A percentile compares a stretch with the other conserved stretches of the same genome.
These are phyloP conservation scores for Archaeoteleia sp. DNA, from an alignment of 2,888 invertebrate genomes.

Conservation along the genomic window DNA sequence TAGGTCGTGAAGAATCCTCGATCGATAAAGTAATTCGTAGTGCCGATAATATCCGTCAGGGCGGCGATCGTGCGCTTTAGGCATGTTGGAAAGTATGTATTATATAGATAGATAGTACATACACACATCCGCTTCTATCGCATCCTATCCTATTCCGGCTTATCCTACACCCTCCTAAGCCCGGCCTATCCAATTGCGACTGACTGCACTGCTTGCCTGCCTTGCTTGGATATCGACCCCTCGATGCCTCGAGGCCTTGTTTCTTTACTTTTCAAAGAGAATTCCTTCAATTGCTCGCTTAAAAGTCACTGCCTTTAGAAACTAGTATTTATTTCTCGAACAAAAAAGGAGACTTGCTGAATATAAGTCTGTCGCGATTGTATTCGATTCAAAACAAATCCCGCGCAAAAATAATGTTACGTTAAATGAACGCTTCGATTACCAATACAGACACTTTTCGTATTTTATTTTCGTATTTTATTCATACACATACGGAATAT, in stretches of 20 bases:
- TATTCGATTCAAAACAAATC: slow-evolving; percentile 4
- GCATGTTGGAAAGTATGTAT: slow-evolving; percentile 21
- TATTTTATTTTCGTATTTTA: neutral
- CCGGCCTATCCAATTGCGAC: slow-evolving; percentile 26
- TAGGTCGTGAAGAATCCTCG: slow-evolving; percentile 25
- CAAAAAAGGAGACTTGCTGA: slow-evolving; percentile 1
- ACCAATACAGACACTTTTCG: neutral
- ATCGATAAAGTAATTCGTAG: slow-evolving; percentile 34
- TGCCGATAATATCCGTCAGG: slow-evolving; percentile 20
- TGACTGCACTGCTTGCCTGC: slow-evolving; percentile 13
- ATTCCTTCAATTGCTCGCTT: slow-evolving; percentile 34
- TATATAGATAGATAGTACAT: slow-evolving; percentile 13
- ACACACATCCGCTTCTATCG: slow-evolving; percentile 16
- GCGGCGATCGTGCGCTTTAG: slow-evolving; percentile 28
- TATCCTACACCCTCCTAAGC: slow-evolving; percentile 12
- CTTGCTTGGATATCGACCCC: slow-evolving; percentile 23
- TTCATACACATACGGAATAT: neutral
- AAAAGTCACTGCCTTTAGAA: slow-evolving; percentile 20
- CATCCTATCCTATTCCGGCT: slow-evolving; percentile 13
- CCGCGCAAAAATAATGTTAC: neutral
- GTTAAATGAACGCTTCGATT: neutral
- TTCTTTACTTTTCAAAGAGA: slow-evolving; percentile 27
- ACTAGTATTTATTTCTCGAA: slow-evolving; percentile 10
- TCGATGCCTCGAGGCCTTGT: slow-evolving; percentile 27
- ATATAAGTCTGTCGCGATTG: neutral